Conservation (phyloP, 2,113 vertebrate species). For the Centropus unirufus region DNA sequence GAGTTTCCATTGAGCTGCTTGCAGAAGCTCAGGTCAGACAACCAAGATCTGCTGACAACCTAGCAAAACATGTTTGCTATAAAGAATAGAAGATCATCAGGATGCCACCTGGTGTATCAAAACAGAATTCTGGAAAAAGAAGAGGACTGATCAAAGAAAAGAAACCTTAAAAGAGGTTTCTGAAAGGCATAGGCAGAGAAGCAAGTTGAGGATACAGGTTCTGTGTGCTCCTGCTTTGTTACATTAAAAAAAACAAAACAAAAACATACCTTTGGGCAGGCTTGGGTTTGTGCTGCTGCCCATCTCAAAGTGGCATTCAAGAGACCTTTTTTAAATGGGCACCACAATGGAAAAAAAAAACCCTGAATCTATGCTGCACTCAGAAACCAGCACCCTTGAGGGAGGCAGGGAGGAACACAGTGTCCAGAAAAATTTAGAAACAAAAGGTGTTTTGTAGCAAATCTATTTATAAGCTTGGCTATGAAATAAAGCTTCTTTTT, state of each 20-base stretch:
- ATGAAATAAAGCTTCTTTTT: constrained; percentile 65
- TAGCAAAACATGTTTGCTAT: not conserved
- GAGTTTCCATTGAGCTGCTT: not conserved
- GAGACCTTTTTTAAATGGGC: not conserved
- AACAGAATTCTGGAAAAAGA: not conserved
- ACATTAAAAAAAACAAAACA: not conserved
- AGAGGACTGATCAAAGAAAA: not conserved
- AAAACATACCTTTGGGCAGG: not conserved
- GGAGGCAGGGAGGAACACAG: not conserved
- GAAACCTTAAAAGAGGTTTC: not conserved
- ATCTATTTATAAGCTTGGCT: constrained; percentile 58
- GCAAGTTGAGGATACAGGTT: not conserved
- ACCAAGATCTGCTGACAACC: not conserved
- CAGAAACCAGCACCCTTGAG: not conserved
- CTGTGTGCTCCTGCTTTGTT: not conserved
- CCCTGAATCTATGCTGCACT: not conserved
- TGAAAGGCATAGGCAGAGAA: not conserved
- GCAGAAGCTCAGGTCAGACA: not conserved
- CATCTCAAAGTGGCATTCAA: not conserved
- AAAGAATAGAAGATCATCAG: not conserved
- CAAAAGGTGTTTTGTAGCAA: constrained; percentile 59
- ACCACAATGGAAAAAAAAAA: not conserved
- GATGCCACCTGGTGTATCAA: not conserved
- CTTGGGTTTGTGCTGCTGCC: not conserved
- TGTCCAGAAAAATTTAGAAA: not conserved